phyloP scores from a whole-genome alignment of 2,113 vertebrate species.

The Quiscalus mexicanus region DNA sequence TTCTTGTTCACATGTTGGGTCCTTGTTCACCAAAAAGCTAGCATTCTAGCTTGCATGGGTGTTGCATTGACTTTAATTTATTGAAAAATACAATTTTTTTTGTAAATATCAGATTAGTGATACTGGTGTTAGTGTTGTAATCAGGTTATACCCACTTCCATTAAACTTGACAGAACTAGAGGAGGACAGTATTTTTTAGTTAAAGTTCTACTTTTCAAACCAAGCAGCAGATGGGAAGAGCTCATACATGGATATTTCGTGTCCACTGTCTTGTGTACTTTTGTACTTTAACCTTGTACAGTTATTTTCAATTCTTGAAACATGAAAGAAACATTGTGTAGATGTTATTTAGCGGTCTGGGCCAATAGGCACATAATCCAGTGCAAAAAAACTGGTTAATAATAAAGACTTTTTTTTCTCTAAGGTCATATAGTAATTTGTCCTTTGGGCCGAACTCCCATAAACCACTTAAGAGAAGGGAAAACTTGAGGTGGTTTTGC shows the following conservation, averaged over 20 bases:
- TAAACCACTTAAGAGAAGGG: not conserved
- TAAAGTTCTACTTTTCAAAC: slow-evolving; percentile 80
- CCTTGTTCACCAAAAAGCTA: slow-evolving; percentile 88
- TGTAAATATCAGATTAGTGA: slow-evolving; percentile 91
- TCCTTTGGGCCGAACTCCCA: not conserved
- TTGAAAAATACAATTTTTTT: slow-evolving; percentile 84
- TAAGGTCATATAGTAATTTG: slow-evolving; percentile 63
- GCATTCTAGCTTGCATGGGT: slow-evolving; percentile 93
- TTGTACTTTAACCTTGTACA: slow-evolving; percentile 87
- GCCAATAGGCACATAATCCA: slow-evolving; percentile 78
- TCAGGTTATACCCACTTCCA: slow-evolving; percentile 85
- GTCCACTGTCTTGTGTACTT: slow-evolving; percentile 83
- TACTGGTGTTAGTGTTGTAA: slow-evolving; percentile 88
- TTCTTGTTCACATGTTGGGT: slow-evolving; percentile 80
- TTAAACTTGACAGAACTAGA: slow-evolving; percentile 79
- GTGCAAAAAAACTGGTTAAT: slow-evolving; percentile 74
- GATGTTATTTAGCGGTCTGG: slow-evolving; percentile 82
- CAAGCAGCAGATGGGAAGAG: slow-evolving; percentile 74
- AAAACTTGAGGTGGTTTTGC: not conserved
- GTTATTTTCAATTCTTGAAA: slow-evolving; percentile 89
- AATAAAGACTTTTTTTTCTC: slow-evolving; percentile 83
- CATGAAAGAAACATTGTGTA: slow-evolving; percentile 83
- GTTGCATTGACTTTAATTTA: slow-evolving; percentile 97
- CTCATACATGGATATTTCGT: slow-evolving; percentile 81
- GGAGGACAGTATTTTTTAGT: slow-evolving; percentile 80